Evolutionary conservation across 2,888 invertebrate species (phyloP), one percentile per base, ranked within the genome.

Genomic region (Ormia ochracea): DNA sequence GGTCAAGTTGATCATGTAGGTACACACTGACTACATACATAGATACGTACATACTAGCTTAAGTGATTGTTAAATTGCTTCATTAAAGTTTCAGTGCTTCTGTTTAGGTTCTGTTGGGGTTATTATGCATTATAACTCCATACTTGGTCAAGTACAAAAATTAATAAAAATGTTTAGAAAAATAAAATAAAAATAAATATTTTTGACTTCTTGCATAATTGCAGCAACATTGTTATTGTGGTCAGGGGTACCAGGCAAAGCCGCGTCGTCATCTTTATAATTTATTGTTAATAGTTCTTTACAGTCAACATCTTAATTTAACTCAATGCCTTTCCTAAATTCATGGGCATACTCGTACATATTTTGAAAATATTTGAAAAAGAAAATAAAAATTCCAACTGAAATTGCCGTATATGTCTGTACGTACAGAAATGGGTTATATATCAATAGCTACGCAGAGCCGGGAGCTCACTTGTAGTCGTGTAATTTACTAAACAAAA

Each of bases 1-100:
- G 72, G 76, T 76, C 80, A 80, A 80, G 72, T 76, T 73, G 63
- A 80, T 76, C 76, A 68, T 76, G 72, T 72, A 45, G 23, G 61
- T 26, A 21, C 12, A 12, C 21, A 21, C n/a, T 9, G n/a, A n/a
- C n/a, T n/a, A n/a, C n/a, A n/a, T n/a, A n/a, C n/a, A n/a, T n/a
- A n/a, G n/a, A n/a, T n/a, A n/a, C n/a, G n/a, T n/a, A n/a, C n/a
- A n/a, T n/a, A n/a, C n/a, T n/a, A n/a, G n/a, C n/a, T n/a, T 7
- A 23, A 23, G 26, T 10, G 6, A n/a, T 4, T 38, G 12, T 41
- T 7, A 10, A 48, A 65, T 63, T 43, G 21, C 14, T 31, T 54
- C 12, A 48, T 45, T 38, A 19, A 45, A 41, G 58, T 38, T 17
- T 73, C 14, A 33, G 43, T 31, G 48, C 65, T 65, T 54, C 75